Base-by-base conservation (phyloP, 1,140 invertebrate genomes). In the Diachasma alloeum region DNA sequence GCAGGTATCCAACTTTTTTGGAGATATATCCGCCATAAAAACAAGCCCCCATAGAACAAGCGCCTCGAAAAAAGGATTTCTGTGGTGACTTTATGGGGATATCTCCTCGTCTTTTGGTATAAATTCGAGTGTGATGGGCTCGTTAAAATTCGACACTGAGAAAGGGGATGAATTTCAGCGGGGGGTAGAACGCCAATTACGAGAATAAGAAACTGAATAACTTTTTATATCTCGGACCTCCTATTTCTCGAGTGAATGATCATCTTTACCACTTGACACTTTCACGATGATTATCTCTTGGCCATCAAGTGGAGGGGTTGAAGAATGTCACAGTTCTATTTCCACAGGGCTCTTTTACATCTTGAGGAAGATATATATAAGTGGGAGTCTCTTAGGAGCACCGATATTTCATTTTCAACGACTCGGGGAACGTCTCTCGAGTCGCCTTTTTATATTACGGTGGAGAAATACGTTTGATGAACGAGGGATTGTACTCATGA, bases 81-180 rank as follows among this genome's bases (percentile, higher is more conserved):
- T 53, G 46, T 53, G 31, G 31, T 37, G 46, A 72, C 46, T 72
- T 72, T 72, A 72, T 72, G 70, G 26, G 70, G 17, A 71, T 69
- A 48, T 46, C 24, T 46, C 24, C 9, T 17, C 11, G 24, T 63
- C 59, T 63, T 63, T 24, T 13, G 22, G 19, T 26, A 24, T 24
- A 26, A 63, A 26, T 63, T 63, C 59, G 59, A 53, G 59, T 63
- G 59, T 24, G 24, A 63, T 26, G 59, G 24, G 19, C 59, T 63
- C 59, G 59, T 63, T 63, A 63, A 63, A 63, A 63, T 63, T 63
- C 24, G 59, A 63, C 59, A 63, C 19, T 63, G 22, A 15, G 19
- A 24, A 19, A 26, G 22, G 59, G 19, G 59, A 63, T 63, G 59
- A 63, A 63, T 13, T 31, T 63, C 59, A 63, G 59, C 59, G 59